phyloP scores from a whole-genome alignment of 2,797 vertebrate genomes.

The Dermochelys coriacea region DNA sequence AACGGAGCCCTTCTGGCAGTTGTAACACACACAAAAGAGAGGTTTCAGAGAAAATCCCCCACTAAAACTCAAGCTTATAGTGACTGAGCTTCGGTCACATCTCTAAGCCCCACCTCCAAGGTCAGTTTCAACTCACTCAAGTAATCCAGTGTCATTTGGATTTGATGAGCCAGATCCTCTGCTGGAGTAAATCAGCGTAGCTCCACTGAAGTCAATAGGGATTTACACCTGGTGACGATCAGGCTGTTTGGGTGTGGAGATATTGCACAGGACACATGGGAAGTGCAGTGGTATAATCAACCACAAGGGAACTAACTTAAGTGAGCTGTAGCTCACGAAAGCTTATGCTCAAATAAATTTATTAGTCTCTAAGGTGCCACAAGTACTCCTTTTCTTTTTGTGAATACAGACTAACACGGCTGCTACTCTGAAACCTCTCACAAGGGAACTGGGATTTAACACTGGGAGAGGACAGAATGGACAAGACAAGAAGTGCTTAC shows the following conservation, averaged over 20 bases:
- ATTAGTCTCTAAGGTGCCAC: too few relatives aligned
- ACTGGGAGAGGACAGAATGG: not conserved
- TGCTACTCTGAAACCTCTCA: too few relatives aligned
- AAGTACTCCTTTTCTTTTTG: too few relatives aligned
- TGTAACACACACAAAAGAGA: not conserved
- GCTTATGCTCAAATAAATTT: too few relatives aligned
- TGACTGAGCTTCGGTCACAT: not conserved
- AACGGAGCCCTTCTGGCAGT: not conserved
- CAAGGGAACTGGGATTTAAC: not conserved
- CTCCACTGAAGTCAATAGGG: not conserved
- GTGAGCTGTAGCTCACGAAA: too few relatives aligned
- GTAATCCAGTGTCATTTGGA: constrained; percentile 20
- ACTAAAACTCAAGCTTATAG: constrained; percentile 31
- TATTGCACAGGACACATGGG: not conserved
- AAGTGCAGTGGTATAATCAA: not conserved
- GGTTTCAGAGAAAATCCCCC: not conserved
- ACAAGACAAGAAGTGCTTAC: not conserved
- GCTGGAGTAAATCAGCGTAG: not conserved
- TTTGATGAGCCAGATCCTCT: not conserved
- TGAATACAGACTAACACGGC: too few relatives aligned
- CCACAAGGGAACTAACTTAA: not conserved
- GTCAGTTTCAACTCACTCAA: constrained; percentile 46
- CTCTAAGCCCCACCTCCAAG: not conserved
- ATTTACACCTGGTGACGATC: not conserved
- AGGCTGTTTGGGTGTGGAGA: not conserved